phyloP scores from a whole-genome alignment of 2,888 invertebrate genomes.

The Tryphoninae sp. region DNA sequence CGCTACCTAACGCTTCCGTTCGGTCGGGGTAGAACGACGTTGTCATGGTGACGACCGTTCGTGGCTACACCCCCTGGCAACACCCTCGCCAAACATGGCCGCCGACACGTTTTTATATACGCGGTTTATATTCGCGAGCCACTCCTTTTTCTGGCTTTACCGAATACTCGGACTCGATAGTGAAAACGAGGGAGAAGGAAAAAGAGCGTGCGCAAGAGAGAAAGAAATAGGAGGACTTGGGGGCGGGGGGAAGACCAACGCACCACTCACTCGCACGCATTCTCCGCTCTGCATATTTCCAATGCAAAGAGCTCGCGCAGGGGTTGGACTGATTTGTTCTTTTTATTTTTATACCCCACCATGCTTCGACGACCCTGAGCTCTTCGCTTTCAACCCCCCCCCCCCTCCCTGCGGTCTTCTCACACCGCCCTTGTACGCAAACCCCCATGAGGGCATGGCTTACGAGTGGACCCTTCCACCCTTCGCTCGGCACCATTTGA shows the following conservation, averaged over 20 bases:
- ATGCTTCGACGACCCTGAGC: slow-evolving; percentile 12
- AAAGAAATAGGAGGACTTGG: background rate
- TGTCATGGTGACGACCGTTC: slow-evolving; percentile 72
- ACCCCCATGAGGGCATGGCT: slow-evolving; percentile 63
- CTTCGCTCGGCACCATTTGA: slow-evolving; percentile 50
- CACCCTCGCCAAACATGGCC: slow-evolving; percentile 74
- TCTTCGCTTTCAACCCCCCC: slow-evolving; percentile 15
- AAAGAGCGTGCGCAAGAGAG: background rate
- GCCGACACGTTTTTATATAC: slow-evolving; percentile 58
- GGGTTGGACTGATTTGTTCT: slow-evolving; percentile 56
- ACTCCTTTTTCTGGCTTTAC: slow-evolving; percentile 51
- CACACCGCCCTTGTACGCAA: slow-evolving; percentile 11
- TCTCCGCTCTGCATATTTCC: slow-evolving; percentile 50
- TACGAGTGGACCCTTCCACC: slow-evolving; percentile 58
- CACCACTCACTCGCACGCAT: slow-evolving; percentile 49
- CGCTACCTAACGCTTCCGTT: slow-evolving; percentile 60
- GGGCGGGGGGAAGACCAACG: slow-evolving; percentile 29
- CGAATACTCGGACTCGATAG: slow-evolving; percentile 16
- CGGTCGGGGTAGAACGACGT: slow-evolving; percentile 73
- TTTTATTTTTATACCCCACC: slow-evolving; percentile 36
- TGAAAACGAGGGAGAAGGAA: background rate
- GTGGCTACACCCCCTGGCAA: slow-evolving; percentile 74
- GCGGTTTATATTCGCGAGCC: slow-evolving; percentile 53
- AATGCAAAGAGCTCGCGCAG: slow-evolving; percentile 44
- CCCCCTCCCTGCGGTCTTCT: background rate